Base-by-base conservation (phyloP, 1,140 invertebrate species). In the Eufriesea mexicana region DNA sequence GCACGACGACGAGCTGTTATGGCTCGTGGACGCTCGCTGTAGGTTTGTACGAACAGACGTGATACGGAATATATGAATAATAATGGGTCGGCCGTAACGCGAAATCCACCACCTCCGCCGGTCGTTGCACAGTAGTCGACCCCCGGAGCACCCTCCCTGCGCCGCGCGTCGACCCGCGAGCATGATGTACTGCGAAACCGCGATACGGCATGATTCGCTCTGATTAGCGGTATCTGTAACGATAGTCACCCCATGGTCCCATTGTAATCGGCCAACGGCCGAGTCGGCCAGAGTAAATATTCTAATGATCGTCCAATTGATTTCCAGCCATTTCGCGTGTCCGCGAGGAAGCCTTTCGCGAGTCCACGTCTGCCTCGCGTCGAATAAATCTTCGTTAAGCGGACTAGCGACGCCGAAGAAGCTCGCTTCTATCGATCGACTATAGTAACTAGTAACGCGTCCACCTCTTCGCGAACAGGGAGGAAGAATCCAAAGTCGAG, bases 61-160 rank as follows among this genome's bases (percentile, higher is more conserved):
- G 93, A 93, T 92, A 91, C 89, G 90, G 93, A 94, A 94, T 94
- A 94, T 94, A 94, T 94, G 93, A 94, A 94, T 94, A 94, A 93
- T 93, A 94, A 94, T 94, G 93, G 86, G 84, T 87, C 76, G 81
- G 84, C 82, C 86, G 90, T 91, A 92, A 91, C 89, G 92, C 85
- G 87, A 89, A 90, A 92, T 88, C 88, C 90, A 75, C 86, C 88
- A 75, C 84, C 87, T 87, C 89, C 88, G 77, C 83, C 84, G 75
- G 72, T 86, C 83, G 87, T 76, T 82, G 25, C 79, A 55, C 79
- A 82, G 72, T 89, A 88, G 89, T 89, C 88, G 77, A 76, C 72
- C 68, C 84, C 79, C 81, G 68, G 57, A 68, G 84, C 78, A 35
- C 35, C 78, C 72, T 20, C 84, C 84, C 0, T 9, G 72, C 64